A percentile compares a stretch with the other conserved stretches of the same genome.
These are phyloP conservation scores for Vanacampus margaritifer DNA, from an alignment of 2,113 vertebrate genomes.

Conservation along the genomic window DNA sequence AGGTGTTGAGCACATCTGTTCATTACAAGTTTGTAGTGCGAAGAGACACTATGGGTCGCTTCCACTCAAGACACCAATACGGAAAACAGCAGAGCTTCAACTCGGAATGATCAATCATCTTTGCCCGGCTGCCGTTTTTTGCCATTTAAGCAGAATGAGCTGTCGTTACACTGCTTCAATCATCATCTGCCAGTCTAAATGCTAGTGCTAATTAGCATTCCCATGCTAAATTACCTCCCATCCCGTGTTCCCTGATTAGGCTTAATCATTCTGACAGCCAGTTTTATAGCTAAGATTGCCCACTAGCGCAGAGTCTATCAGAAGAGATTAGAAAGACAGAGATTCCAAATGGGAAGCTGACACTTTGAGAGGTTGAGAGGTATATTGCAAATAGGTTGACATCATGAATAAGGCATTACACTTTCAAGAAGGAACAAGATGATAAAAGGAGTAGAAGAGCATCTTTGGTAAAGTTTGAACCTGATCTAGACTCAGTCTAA, in stretches of 20 bases:
- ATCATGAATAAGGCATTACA: not conserved
- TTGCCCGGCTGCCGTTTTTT: constrained; percentile 49
- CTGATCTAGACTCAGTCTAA: not conserved
- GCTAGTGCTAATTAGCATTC: constrained; percentile 71
- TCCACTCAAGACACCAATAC: constrained; percentile 33
- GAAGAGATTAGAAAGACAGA: constrained; percentile 20
- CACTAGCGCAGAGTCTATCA: constrained; percentile 31
- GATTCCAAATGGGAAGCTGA: not conserved
- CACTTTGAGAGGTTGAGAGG: constrained; percentile 1
- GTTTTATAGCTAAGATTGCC: constrained; percentile 40
- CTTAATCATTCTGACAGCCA: constrained; percentile 66
- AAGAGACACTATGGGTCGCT: constrained; percentile 21
- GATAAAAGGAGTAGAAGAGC: not conserved
- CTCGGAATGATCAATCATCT: constrained; percentile 61
- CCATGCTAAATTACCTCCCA: constrained; percentile 72
- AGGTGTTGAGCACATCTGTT: constrained; percentile 63
- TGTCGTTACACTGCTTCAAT: constrained; percentile 66
- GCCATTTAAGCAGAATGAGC: constrained; percentile 56
- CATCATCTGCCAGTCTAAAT: constrained; percentile 66
- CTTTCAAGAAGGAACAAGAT: not conserved
- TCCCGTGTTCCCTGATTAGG: constrained; percentile 68
- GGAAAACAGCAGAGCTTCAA: constrained; percentile 37
- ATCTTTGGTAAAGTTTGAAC: not conserved
- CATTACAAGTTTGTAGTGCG: constrained; percentile 47
- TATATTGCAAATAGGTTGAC: not conserved